Evolutionary conservation across 2,888 invertebrate species (phyloP), one percentile per base, ranked within the genome.

Genomic region (Ypsolopha scabrella): DNA sequence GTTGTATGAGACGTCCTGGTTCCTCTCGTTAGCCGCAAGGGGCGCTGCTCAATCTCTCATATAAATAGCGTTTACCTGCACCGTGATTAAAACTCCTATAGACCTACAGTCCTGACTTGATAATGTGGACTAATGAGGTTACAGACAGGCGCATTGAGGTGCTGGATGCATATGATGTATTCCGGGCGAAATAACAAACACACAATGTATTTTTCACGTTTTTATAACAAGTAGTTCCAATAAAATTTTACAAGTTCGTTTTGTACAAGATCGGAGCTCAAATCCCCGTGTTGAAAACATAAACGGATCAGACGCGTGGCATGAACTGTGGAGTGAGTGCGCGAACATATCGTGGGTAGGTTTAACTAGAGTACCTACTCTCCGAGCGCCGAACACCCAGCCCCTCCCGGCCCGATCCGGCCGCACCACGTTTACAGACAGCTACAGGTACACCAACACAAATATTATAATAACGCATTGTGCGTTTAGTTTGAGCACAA

Each of bases 141-240:
- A n/a, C n/a, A n/a, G n/a, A n/a, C n/a, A n/a, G n/a, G n/a, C n/a
- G n/a, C n/a, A n/a, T n/a, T n/a, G n/a, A n/a, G n/a, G 7, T 48
- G 10, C 9, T 39, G 1, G n/a, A 3, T 39, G 39, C 24, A 24
- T 24, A 24, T 24, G 24, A 24, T 24, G 24, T 24, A 24, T 24
- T 3, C 24, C 14, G 39, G 41, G 39, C 13, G 13, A 49, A 50
- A 50, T 50, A 46, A 51, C 51, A 37, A 47, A 7, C 24, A 43
- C 11, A 13, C 8, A 10, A 45, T 10, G 10, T 33, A 45, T 76
- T 77, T 75, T 75, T 59, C 54, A 71, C 60, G 61, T 83, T 83
- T 83, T 83, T 81, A 80, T 83, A 83, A 85, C 85, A 85, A 82
- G 76, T 80, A 82, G 75, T 83, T 80, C 76, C 79, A 81, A 81